Percentiles rank a stretch among this genome's conserved stretches.
Conservation (phyloP, 2,888 invertebrate genomes). For the Idaea biselata region DNA sequence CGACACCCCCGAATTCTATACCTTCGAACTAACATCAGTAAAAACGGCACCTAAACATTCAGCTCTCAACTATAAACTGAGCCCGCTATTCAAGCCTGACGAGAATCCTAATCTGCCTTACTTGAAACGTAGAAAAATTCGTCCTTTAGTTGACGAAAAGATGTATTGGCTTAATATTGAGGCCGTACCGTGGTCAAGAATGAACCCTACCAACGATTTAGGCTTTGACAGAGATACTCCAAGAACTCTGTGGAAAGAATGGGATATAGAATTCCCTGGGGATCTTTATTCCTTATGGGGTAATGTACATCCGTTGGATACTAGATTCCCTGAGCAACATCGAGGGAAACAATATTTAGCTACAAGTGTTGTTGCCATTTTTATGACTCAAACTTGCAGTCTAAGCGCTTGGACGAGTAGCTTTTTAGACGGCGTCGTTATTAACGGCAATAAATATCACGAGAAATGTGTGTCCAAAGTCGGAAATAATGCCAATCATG, state of each 20-base stretch:
- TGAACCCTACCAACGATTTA: constrained; percentile 58
- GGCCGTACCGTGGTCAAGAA: constrained; percentile 65
- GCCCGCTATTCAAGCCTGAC: constrained; percentile 67
- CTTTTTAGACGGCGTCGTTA: constrained; percentile 82
- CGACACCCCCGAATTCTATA: constrained; percentile 73
- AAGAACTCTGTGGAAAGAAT: constrained; percentile 81
- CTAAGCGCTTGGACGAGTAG: constrained; percentile 83
- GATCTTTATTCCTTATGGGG: constrained; percentile 86
- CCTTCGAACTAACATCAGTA: constrained; percentile 79
- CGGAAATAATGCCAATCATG: constrained; percentile 70
- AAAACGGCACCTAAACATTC: constrained; percentile 74
- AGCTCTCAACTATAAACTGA: constrained; percentile 64
- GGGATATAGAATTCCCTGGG: constrained; percentile 84
- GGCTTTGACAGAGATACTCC: constrained; percentile 59
- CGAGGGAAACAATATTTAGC: constrained; percentile 84
- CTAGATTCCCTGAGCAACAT: constrained; percentile 71
- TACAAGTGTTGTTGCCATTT: constrained; percentile 80
- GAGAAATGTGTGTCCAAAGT: constrained; percentile 70
- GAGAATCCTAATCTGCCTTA: constrained; percentile 63
- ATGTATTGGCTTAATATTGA: constrained; percentile 73
- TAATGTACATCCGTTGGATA: constrained; percentile 81
- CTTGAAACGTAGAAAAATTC: constrained; percentile 48
- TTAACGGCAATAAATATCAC: constrained; percentile 81
- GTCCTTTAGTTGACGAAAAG: constrained; percentile 68
- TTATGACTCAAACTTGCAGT: constrained; percentile 80